phyloP scores from a whole-genome alignment of 2,888 invertebrate species.

The Agriotes lineatus region DNA sequence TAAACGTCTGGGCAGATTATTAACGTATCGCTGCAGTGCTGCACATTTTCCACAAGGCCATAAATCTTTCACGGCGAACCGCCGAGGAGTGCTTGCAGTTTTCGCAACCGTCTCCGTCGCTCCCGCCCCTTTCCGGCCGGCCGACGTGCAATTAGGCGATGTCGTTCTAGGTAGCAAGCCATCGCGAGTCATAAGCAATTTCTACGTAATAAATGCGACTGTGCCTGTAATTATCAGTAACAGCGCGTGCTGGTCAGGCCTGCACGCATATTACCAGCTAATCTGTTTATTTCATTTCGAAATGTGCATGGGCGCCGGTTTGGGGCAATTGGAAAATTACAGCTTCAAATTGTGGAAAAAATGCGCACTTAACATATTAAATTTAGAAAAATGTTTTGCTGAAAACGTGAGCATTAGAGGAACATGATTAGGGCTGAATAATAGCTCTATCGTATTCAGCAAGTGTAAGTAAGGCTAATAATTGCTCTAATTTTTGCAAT shows the following conservation, averaged over 20 bases:
- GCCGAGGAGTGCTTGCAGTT: constrained; percentile 49
- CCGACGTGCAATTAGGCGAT: constrained; percentile 28
- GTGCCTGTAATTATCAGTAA: constrained; percentile 57
- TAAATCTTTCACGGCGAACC: constrained; percentile 50
- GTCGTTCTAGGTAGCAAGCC: constrained; percentile 43
- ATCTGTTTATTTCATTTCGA: constrained; percentile 36
- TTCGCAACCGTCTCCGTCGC: constrained; percentile 46
- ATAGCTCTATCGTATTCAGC: too few relatives aligned
- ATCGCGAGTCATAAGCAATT: constrained; percentile 57
- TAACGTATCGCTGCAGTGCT: constrained; percentile 52
- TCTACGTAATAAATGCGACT: constrained; percentile 58
- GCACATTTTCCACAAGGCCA: constrained; percentile 50
- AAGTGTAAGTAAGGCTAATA: too few relatives aligned
- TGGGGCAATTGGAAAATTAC: background rate
- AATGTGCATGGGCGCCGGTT: background rate
- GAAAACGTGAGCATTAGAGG: too few relatives aligned
- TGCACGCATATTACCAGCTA: constrained; percentile 49
- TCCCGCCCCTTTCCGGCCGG: constrained; percentile 22
- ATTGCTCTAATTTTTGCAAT: too few relatives aligned
- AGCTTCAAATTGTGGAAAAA: too few relatives aligned
- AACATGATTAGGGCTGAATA: too few relatives aligned
- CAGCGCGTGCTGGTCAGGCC: constrained; percentile 54
- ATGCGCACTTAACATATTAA: too few relatives aligned
- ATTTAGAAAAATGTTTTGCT: too few relatives aligned
- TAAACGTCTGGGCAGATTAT: constrained; percentile 52